These are phyloP conservation scores for Strix occidentalis DNA, from an alignment of 2,797 vertebrate genomes.

Conservation along the genomic window DNA sequence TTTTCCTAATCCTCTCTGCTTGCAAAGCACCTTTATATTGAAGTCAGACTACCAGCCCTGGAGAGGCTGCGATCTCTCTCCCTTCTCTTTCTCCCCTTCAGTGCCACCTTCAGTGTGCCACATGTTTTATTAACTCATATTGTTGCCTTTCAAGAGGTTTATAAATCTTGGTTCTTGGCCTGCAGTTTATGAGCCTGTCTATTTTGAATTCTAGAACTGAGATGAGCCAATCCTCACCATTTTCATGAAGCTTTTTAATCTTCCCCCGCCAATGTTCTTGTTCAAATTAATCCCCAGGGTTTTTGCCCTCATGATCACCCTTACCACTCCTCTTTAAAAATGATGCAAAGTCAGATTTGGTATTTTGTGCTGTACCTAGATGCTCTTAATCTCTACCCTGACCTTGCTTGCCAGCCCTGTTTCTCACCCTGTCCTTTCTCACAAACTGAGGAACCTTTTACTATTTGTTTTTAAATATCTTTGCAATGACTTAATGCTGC, in stretches of 20 bases:
- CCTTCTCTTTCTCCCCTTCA: neutral
- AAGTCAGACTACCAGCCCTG: neutral
- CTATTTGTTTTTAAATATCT: neutral
- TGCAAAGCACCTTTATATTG: neutral
- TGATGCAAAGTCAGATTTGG: neutral
- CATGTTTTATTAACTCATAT: conserved; percentile 1
- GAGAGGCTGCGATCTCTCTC: neutral
- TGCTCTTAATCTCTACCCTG: neutral
- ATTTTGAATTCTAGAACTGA: neutral
- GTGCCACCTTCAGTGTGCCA: neutral
- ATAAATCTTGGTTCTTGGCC: conserved; percentile 25
- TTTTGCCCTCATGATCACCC: neutral
- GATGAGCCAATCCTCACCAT: neutral
- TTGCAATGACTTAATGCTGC: neutral
- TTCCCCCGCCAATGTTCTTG: neutral
- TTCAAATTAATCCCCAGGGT: neutral
- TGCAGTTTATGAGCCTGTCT: neutral
- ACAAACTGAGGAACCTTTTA: neutral
- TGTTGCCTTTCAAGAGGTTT: conserved; percentile 21
- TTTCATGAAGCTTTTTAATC: neutral
- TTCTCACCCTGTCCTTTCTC: neutral
- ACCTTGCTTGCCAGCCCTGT: neutral
- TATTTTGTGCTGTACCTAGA: neutral
- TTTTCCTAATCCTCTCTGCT: neutral
- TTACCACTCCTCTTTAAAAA: neutral